These are phyloP conservation scores for Glyphotaelius pellucidus DNA, from an alignment of 2,888 invertebrate species.

Conservation along the genomic window DNA sequence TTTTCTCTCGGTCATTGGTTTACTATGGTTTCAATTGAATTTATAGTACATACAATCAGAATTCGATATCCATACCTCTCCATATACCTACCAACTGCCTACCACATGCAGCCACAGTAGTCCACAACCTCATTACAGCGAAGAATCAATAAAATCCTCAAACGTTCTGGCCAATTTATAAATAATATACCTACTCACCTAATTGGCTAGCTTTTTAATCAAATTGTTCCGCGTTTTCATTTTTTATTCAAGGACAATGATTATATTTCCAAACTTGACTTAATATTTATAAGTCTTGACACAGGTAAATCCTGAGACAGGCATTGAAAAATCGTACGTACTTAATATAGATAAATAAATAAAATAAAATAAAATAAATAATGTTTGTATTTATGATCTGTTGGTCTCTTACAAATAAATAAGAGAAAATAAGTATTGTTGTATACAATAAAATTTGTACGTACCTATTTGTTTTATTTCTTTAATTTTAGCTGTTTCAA, in stretches of 20 bases:
- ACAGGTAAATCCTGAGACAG: no score
- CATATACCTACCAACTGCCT: not conserved
- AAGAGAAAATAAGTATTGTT: no score
- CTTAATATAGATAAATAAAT: no score
- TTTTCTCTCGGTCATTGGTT: slow-evolving; percentile 25
- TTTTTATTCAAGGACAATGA: no score
- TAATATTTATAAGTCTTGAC: no score
- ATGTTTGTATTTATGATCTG: no score
- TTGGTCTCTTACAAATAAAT: no score
- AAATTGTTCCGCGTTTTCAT: no score
- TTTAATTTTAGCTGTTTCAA: not conserved
- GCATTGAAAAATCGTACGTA: no score
- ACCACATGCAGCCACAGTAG: not conserved
- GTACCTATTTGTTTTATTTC: not conserved
- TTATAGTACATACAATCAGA: slow-evolving; percentile 14
- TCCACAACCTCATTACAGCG: slow-evolving; percentile 31
- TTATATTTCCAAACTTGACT: no score
- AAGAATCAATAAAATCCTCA: not conserved
- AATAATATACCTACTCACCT: not conserved
- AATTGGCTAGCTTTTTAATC: no score
- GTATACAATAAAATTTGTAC: not conserved
- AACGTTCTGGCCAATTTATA: not conserved
- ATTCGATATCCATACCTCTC: not conserved
- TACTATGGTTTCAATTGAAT: slow-evolving; percentile 25
- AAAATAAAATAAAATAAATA: no score